These are phyloP conservation scores for Dasypogon diadema DNA, from an alignment of 2,888 invertebrate species.

Conservation along the genomic window DNA sequence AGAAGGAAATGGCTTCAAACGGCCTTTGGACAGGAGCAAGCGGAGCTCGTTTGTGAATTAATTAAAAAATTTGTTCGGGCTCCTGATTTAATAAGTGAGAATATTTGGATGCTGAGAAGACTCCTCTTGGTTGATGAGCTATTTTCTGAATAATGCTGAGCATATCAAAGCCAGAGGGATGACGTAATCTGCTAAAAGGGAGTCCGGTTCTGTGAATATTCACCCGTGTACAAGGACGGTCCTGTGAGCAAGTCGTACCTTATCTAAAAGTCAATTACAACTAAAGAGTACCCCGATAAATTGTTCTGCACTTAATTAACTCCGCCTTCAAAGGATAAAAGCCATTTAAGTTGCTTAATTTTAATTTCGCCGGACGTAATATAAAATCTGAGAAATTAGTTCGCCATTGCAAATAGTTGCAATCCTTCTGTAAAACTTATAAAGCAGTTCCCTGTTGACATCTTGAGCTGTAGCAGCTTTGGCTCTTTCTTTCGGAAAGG, in stretches of 20 bases:
- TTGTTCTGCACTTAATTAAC: conserved; percentile 38
- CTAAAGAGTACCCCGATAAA: conserved; percentile 1
- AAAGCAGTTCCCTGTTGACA: conserved; percentile 11
- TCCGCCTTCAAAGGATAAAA: conserved; percentile 15
- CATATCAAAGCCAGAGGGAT: too few species aligned
- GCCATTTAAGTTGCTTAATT: conserved; percentile 28
- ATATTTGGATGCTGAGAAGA: too few species aligned
- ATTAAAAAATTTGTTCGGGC: conserved; percentile 1
- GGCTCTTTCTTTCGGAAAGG: conserved; percentile 6
- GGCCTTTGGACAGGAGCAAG: background rate
- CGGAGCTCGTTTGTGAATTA: conserved; percentile 10
- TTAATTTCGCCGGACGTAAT: conserved; percentile 36
- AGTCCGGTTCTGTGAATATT: too few species aligned
- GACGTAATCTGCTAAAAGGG: too few species aligned
- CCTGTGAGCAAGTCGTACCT: too few species aligned
- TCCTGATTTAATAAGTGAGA: conserved; percentile 22
- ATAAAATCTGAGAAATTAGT: conserved; percentile 33
- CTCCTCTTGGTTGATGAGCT: too few species aligned
- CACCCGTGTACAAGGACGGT: too few species aligned
- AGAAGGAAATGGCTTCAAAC: background rate
- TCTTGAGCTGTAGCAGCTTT: background rate
- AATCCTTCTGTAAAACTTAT: conserved; percentile 21
- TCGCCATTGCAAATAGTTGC: conserved; percentile 35
- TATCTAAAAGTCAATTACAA: background rate
- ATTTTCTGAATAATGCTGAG: too few species aligned